A percentile compares a stretch with the other conserved stretches of the same genome.
phyloP scores from a whole-genome alignment of 2,888 invertebrate species.

The Drosophila niveifrons region DNA sequence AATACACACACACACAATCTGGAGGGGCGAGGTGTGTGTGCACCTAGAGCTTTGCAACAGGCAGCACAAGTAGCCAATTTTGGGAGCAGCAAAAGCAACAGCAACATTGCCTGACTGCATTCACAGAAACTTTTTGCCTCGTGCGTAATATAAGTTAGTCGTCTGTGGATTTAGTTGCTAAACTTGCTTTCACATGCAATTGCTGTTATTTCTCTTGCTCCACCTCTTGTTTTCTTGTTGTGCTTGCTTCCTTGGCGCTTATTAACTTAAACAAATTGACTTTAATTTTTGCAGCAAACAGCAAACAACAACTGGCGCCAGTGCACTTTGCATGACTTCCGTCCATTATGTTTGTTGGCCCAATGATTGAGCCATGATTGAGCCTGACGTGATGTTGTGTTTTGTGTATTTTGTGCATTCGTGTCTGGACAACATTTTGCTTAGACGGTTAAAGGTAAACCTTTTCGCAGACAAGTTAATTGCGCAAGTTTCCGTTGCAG shows the following conservation, averaged over 20 bases:
- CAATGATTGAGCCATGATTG: conserved; percentile 14
- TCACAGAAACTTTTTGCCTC: conserved; percentile 41
- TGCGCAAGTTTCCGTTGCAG: conserved; percentile 49
- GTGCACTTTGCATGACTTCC: conserved; percentile 66
- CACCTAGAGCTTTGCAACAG: conserved; percentile 12
- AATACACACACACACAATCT: not conserved
- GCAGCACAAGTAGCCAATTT: conserved; percentile 16
- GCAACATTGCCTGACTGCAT: conserved; percentile 23
- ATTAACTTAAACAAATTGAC: conserved; percentile 74
- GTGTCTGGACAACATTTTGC: conserved; percentile 40
- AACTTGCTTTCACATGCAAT: conserved; percentile 41
- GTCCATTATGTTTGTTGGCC: conserved; percentile 57
- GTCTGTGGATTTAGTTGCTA: conserved; percentile 23
- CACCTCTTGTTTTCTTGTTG: conserved; percentile 4
- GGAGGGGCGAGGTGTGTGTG: not conserved
- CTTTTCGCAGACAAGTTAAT: conserved; percentile 43
- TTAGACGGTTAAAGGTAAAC: conserved; percentile 6
- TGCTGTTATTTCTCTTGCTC: not conserved
- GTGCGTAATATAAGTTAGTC: conserved; percentile 60
- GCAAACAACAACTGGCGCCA: conserved; percentile 47
- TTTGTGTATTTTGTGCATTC: conserved; percentile 17
- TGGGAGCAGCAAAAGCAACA: not conserved
- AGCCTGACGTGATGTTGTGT: not conserved
- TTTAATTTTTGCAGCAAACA: conserved; percentile 56
- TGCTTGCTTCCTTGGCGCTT: conserved; percentile 42